These are phyloP conservation scores for Ciconia boyciana DNA, from an alignment of 2,113 vertebrate genomes.

Conservation along the genomic window DNA sequence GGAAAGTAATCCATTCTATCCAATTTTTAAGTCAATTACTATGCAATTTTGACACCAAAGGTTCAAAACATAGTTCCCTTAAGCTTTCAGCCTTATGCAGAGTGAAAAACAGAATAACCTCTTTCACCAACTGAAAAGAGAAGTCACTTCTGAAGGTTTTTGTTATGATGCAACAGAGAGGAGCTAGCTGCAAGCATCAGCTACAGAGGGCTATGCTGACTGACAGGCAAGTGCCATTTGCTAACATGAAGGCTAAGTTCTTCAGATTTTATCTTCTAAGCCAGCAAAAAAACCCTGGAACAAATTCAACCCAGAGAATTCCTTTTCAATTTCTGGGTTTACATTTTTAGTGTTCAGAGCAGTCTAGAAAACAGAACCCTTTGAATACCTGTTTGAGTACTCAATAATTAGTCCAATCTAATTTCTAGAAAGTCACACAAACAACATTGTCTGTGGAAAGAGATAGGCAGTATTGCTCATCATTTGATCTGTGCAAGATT, in stretches of 20 bases:
- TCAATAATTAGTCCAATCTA: neutral
- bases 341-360: neutral
- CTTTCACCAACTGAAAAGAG: neutral
- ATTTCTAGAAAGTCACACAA: neutral
- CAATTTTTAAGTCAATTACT: neutral
- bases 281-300: neutral
- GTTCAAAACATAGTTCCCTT: neutral
- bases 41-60: neutral
- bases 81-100: neutral
- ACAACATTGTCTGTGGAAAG: neutral
- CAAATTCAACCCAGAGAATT: neutral
- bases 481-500: rapidly evolving
- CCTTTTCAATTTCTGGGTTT: neutral
- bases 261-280: neutral
- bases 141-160: neutral
- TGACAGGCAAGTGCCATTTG: neutral
- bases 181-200: neutral
- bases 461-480: neutral
- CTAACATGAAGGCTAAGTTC: neutral
- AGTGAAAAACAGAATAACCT: neutral
- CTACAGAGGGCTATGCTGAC: neutral
- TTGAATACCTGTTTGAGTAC: neutral
- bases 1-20: neutral
- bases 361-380: neutral
- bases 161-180: neutral